Base-by-base conservation (phyloP, 35 echinoderm and acorn worm species). In the Diadema setosum region DNA sequence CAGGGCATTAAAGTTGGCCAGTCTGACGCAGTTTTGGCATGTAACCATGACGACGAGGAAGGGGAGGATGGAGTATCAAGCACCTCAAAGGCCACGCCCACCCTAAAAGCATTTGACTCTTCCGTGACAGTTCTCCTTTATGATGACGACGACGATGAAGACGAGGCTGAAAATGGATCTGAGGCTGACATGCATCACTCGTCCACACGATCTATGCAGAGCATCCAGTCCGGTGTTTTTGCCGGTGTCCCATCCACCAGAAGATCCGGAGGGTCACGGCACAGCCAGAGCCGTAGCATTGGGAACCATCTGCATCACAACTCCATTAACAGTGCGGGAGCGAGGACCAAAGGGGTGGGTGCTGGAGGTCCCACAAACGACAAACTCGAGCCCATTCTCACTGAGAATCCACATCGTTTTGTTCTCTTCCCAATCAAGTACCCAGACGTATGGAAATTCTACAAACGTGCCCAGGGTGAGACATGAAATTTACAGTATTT, bases 401-500 rank as follows among this genome's bases (percentile, higher is more conserved):
- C 36, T 30, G 59, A 37, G 18, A 98, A 91, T 74, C 48, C 80
- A 0, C 57, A 87, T 21, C 83, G 91, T 4, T 98, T 84, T 91
- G 95, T 98, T 50, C 42, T 98, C 20, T 87, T 98, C 39, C 95
- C 95, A 40, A 98, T 98, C 67, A 85, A 88, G 65, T 91, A 98
- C 88, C 88, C 27, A 50, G 91, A 94, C 42, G 83, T 98, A 58
- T 98, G 95, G 95, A 27, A 81, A 15, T 98, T 88, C 81, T 98
- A 98, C 85, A 98, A 98, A 58, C 93, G 86, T 81, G 95, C 95
- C 65, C 92, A 94, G 82, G 95, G 95, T 98, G 81, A 56, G 86
- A 39, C 40, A 17, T 42, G 8, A 45, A 1, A 37, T 59, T 2
- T 23, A 55, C 9, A n/a, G 37, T 55, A 3, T 91, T 5, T 46